Conservation (phyloP, 2,113 vertebrate genomes). For the Oreotrochilus melanogaster region DNA sequence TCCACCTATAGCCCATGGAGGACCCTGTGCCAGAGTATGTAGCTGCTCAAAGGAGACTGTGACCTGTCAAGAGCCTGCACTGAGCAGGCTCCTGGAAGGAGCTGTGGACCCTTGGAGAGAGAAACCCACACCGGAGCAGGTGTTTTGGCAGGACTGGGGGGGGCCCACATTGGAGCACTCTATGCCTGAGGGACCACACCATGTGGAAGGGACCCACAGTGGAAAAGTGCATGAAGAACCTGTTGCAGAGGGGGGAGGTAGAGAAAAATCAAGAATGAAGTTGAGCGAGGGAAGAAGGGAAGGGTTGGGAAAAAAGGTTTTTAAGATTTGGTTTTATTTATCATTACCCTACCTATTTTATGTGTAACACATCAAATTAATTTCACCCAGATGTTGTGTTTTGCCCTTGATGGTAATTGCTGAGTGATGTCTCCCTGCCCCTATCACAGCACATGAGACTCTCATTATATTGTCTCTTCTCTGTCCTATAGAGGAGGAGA, state of each 20-base stretch:
- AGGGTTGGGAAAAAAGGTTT: neutral
- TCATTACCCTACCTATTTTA: neutral
- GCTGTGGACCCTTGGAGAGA: neutral
- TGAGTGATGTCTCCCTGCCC: neutral
- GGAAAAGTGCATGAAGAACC: neutral
- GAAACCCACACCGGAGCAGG: neutral
- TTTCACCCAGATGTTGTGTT: neutral
- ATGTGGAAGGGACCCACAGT: accelerated
- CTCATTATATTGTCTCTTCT: neutral
- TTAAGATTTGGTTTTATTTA: neutral
- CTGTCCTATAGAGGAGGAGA: neutral
- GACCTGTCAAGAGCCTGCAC: accelerated
- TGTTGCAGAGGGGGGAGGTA: accelerated
- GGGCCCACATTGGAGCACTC: neutral
- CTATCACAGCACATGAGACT: neutral
- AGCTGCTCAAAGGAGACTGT: neutral
- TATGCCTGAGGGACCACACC: neutral
- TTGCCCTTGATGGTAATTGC: accelerated
- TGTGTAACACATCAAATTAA: neutral
- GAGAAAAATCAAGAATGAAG: neutral
- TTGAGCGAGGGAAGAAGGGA: neutral
- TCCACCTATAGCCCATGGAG: neutral
- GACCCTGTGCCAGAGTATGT: neutral
- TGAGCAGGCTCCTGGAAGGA: neutral
- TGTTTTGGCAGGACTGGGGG: neutral